phyloP scores from a whole-genome alignment of 2,797 vertebrate genomes.

The Decapterus maruadsi region DNA sequence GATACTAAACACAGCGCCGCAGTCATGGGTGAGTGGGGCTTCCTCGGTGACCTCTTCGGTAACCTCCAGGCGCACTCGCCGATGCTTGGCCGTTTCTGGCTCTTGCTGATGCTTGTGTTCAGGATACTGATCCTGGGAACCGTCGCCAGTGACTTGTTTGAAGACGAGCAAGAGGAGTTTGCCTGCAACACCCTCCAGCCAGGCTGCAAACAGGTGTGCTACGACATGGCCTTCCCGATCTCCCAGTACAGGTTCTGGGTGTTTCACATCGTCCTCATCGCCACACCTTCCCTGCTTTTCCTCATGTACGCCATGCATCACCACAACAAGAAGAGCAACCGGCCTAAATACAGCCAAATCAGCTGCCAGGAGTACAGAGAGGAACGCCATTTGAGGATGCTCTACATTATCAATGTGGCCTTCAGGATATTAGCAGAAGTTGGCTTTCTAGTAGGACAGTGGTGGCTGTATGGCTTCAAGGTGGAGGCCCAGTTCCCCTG shows the following conservation, averaged over 20 bases:
- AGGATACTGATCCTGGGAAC: slow-evolving; percentile 93
- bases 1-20: background rate
- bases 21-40: slow-evolving; percentile 92
- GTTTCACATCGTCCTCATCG: slow-evolving; percentile 94
- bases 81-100: slow-evolving; percentile 94
- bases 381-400: slow-evolving; percentile 67
- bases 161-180: slow-evolving; percentile 94
- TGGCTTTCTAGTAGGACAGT: slow-evolving; percentile 88
- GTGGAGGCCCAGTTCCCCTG: slow-evolving; percentile 90
- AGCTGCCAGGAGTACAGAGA: background rate
- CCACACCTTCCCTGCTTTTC: slow-evolving; percentile 91
- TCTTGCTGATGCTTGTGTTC: slow-evolving; percentile 94
- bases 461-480: slow-evolving; percentile 90
- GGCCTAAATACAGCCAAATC: accelerated
- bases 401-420: slow-evolving; percentile 89
- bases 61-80: slow-evolving; percentile 90
- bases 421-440: slow-evolving; percentile 89
- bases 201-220: slow-evolving; percentile 94
- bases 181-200: slow-evolving; percentile 95
- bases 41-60: slow-evolving; percentile 88
- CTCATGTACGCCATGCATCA: slow-evolving; percentile 91
- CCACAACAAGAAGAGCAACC: slow-evolving; percentile 74
- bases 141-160: slow-evolving; percentile 92
- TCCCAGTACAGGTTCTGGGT: slow-evolving; percentile 98
- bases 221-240: slow-evolving; percentile 92